Base-by-base conservation (phyloP, 2,797 vertebrate species). In the Gambelia wislizenii region DNA sequence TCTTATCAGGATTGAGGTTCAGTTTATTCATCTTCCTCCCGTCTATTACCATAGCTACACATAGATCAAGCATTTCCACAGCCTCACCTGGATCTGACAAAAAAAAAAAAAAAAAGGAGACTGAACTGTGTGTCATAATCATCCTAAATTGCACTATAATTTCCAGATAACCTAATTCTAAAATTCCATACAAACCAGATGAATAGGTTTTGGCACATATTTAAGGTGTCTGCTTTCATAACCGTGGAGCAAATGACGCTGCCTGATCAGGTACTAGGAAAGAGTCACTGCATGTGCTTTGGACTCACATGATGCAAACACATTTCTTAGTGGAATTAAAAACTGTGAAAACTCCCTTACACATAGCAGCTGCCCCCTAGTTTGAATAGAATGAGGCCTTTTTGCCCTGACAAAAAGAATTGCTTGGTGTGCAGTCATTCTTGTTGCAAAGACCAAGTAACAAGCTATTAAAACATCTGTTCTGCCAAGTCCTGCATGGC, bases 351-450 rank as follows among this genome's bases (percentile, higher is more conserved):
- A 99, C 93, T 99, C 98, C 82, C 98, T 95, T 49, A 99, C 97
- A 6, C 99, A 99, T 22, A 99, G 93, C 59, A 99, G 94, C 96
- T 99, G 99, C 75, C 98, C 99, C 91, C 99, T 97, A 0, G 99
- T 99, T 95, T 99, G 99, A 94, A 99, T 99, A 75, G 99, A 98
- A 93, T 99, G 99, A 67, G 98, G 98, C 84, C 99, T 97, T 94
- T 99, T 99, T 61, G 98, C 98, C 82, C 99, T 97, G 56, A 99
- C 98, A 92, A 98, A 99, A 93, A 99, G 95, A 93, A 99, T 99
- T 25, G 99, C 98, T 95, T 99, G 99, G 93, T 99, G 98, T 30
- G 98, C 98, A 0, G 97, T 99, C 98, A 99, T 99, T 84, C 99
- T 97, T 47, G 98, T 98, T 3, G 98, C 99, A 96, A 99, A 99